A percentile compares a stretch with the other conserved stretches of the same genome.
phyloP scores from a whole-genome alignment of 2,797 vertebrate genomes.

The Bufotes viridis region DNA sequence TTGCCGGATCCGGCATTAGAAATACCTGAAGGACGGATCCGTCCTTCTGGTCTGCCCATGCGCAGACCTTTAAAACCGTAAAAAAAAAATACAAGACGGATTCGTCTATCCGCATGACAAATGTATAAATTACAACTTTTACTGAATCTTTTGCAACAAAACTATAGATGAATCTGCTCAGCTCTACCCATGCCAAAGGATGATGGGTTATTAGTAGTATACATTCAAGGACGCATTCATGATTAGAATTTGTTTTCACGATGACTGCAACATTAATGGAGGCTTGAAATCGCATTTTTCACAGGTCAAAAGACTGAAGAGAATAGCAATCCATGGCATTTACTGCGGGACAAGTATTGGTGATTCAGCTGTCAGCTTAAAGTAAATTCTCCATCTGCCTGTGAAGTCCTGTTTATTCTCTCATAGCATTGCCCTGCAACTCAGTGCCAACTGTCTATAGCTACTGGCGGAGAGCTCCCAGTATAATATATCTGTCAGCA shows the following conservation, averaged over 20 bases:
- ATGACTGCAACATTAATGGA: not conserved
- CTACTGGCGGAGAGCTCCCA: not conserved
- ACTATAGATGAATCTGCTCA: no score
- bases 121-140: no score
- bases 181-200: no score
- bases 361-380: slow-evolving; percentile 22
- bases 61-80: no score
- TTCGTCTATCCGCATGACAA: no score
- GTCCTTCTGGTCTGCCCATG: no score
- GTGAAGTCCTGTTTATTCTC: slow-evolving; percentile 30
- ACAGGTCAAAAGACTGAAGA: not conserved
- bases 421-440: not conserved
- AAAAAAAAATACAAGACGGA: no score
- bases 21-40: no score
- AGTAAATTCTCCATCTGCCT: slow-evolving; percentile 19
- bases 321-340: slow-evolving; percentile 15
- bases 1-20: no score
- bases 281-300: not conserved
- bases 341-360: not conserved
- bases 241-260: not conserved
- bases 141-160: no score
- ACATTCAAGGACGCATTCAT: not conserved
- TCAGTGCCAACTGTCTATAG: slow-evolving; percentile 9
- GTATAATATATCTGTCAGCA: slow-evolving; percentile 42
- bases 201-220: no score